Percentiles rank a stretch among this genome's conserved stretches.
Conservation (phyloP, 1,140 invertebrate species). For the Trachymyrmex septentrionalis region DNA sequence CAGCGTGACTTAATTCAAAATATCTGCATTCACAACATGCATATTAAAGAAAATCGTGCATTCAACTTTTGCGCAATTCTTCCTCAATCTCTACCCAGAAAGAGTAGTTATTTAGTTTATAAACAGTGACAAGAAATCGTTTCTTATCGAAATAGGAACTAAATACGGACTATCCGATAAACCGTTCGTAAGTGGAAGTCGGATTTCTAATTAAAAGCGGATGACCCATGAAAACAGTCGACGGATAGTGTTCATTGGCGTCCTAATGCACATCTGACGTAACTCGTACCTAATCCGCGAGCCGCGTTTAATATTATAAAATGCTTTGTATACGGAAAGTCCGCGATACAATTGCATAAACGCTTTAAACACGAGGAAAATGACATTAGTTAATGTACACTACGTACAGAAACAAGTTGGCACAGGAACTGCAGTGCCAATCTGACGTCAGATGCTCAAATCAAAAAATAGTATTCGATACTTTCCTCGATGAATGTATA, state of each 20-base stretch:
- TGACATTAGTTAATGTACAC: neutral
- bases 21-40: too few relatives aligned
- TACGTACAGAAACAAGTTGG: neutral
- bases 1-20: neutral
- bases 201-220: conserved; percentile 76
- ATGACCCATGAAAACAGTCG: conserved; percentile 75
- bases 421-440: neutral
- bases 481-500: neutral
- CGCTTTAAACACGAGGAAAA: neutral
- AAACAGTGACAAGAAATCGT: neutral
- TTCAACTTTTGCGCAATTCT: neutral
- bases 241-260: conserved; percentile 42
- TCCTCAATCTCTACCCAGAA: conserved; percentile 11
- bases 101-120: conserved; percentile 53
- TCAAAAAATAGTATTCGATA: neutral
- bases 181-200: conserved; percentile 67
- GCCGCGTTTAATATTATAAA: conserved; percentile 20
- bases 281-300: conserved; percentile 40
- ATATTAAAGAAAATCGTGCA: neutral
- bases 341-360: neutral
- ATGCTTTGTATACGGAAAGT: neutral
- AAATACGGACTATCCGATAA: conserved; percentile 60
- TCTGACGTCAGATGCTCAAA: neutral
- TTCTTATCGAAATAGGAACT: conserved; percentile 9
- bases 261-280: conserved; percentile 54